phyloP scores from a whole-genome alignment of 2,113 vertebrate species.

The Thunnus thynnus region DNA sequence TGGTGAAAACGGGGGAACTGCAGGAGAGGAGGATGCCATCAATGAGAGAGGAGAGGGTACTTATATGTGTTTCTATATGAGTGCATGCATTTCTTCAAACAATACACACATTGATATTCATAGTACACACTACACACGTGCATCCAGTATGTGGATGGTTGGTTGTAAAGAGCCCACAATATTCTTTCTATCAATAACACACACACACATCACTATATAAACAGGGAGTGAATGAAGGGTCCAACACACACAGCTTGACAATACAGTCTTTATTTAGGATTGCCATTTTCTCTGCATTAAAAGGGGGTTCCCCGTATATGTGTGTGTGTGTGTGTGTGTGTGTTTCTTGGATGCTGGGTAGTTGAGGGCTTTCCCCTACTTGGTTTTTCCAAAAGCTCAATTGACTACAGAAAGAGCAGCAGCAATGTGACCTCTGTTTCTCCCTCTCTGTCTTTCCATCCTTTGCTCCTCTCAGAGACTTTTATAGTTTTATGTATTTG shows the following conservation, averaged over 20 bases:
- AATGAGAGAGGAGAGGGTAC: not conserved
- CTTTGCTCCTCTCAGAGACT: constrained; percentile 46
- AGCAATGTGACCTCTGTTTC: constrained; percentile 53
- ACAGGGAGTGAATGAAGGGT: constrained; percentile 58
- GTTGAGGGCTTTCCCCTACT: constrained; percentile 79
- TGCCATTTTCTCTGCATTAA: constrained; percentile 71
- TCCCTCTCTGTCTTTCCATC: constrained; percentile 34
- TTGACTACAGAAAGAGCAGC: constrained; percentile 44
- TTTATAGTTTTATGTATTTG: constrained; percentile 62
- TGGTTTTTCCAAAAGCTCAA: constrained; percentile 77
- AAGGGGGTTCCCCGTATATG: constrained; percentile 59
- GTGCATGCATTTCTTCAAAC: constrained; percentile 3
- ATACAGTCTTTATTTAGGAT: constrained; percentile 75
- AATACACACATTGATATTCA: constrained; percentile 35
- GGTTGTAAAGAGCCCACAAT: constrained; percentile 53
- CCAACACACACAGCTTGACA: constrained; percentile 70
- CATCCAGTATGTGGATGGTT: constrained; percentile 9
- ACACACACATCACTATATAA: constrained; percentile 43
- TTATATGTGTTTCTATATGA: not conserved
- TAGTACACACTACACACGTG: constrained; percentile 32
- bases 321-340: constrained; percentile 50
- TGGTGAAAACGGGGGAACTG: constrained; percentile 17
- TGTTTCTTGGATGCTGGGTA: constrained; percentile 71
- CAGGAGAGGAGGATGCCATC: not conserved
- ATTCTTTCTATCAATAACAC: constrained; percentile 59